phyloP scores from a whole-genome alignment of 2,888 invertebrate species.

The Macropis europaea region DNA sequence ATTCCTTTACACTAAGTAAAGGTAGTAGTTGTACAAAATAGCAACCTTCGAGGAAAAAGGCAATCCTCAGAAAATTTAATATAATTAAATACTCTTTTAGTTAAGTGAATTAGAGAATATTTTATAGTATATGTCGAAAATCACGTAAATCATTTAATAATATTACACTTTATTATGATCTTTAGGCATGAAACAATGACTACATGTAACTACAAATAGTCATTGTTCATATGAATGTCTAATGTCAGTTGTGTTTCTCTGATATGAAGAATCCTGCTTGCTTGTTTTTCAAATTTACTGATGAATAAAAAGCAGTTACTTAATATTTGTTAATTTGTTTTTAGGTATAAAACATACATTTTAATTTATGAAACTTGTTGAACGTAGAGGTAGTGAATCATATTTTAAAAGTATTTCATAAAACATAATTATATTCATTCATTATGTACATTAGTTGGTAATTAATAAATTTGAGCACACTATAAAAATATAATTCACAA shows the following conservation, averaged over 20 bases:
- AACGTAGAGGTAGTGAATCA: constrained; percentile 1
- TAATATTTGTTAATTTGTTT: constrained; percentile 7
- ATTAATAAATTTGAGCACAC: too few relatives aligned
- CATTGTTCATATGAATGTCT: constrained; percentile 62
- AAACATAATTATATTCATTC: too few relatives aligned
- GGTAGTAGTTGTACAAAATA: constrained; percentile 8
- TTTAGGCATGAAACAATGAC: too few relatives aligned
- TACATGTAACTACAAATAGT: constrained; percentile 71
- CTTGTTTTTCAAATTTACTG: too few relatives aligned
- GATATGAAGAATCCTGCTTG: too few relatives aligned
- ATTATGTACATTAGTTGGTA: too few relatives aligned
- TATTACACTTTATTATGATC: too few relatives aligned
- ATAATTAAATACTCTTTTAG: constrained; percentile 20
- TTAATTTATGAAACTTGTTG: constrained; percentile 19
- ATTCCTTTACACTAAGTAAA: neutral
- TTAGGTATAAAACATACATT: constrained; percentile 11
- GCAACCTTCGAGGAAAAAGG: neutral
- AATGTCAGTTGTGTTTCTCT: constrained; percentile 21
- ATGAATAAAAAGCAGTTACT: too few relatives aligned
- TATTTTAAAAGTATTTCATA: too few relatives aligned
- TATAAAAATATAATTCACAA: too few relatives aligned
- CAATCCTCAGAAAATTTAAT: neutral
- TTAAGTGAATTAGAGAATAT: constrained; percentile 52
- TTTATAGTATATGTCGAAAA: constrained; percentile 60
- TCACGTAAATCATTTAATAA: constrained; percentile 73